Evolutionary conservation across 2,888 invertebrate genomes (phyloP).

Genomic region (Gortyna flavago): DNA sequence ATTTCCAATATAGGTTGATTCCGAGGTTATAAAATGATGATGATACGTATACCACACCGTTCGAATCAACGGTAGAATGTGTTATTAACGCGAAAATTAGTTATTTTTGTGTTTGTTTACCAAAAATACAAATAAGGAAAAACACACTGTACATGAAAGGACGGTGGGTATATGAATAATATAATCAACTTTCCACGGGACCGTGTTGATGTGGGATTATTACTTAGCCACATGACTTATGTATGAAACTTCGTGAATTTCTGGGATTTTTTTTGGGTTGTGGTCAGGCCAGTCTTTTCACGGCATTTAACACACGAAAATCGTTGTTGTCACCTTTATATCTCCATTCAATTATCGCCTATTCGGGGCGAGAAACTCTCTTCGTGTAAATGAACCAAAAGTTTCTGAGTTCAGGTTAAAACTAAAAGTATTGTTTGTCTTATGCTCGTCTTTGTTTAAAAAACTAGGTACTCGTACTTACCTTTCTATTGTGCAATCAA

Average conservation of each 20-base stretch:
- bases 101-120: not conserved
- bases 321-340: not conserved
- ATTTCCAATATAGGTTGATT: no score
- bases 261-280: slow-evolving; percentile 1
- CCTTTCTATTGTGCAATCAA: not conserved
- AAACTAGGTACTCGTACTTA: no score
- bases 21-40: no score
- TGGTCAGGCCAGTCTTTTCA: not conserved
- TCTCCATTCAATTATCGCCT: not conserved
- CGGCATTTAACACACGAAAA: not conserved
- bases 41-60: no score
- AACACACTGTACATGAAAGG: slow-evolving; percentile 32
- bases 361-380: not conserved
- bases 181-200: slow-evolving; percentile 57
- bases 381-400: no score
- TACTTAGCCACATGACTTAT: slow-evolving; percentile 52
- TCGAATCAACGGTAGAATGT: not conserved
- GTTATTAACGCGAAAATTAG: no score
- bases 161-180: slow-evolving; percentile 62
- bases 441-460: no score
- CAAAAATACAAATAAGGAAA: not conserved
- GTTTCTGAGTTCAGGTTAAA: no score
- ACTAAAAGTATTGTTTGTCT: no score
- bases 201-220: slow-evolving; percentile 54
- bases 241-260: slow-evolving; percentile 28